Conservation (phyloP, 2,797 vertebrate species). For the Hipposideros larvatus region DNA sequence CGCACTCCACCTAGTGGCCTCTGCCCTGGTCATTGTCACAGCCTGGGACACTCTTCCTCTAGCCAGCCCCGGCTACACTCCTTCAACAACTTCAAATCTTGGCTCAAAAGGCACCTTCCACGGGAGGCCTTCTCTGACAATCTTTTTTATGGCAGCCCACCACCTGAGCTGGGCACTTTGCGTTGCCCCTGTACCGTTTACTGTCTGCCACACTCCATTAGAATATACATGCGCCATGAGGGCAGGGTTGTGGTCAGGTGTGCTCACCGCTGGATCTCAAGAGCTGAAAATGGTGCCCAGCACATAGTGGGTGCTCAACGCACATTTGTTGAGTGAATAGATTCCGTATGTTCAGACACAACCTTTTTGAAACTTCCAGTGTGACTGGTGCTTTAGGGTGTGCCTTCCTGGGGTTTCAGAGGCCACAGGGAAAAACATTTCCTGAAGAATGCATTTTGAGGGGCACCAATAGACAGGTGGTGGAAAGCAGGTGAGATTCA, state of each 20-base stretch:
- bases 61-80: not conserved
- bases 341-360: not conserved
- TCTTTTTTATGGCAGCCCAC: not conserved
- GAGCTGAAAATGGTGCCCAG: not conserved
- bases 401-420: not conserved
- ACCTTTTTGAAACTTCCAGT: not conserved
- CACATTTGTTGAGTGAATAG: not conserved
- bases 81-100: not conserved
- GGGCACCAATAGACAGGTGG: not conserved
- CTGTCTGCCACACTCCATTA: accelerated
- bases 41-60: not conserved
- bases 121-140: not conserved
- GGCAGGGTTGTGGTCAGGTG: not conserved
- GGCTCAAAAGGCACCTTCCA: not conserved
- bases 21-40: not conserved
- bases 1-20: accelerated
- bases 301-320: not conserved
- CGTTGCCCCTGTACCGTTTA: not conserved
- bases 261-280: not conserved
- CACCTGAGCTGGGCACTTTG: accelerated
- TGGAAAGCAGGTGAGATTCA: not conserved
- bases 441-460: not conserved
- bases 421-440: not conserved
- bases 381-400: not conserved
- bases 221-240: accelerated